Percentiles rank a stretch among this genome's conserved stretches.
These are phyloP conservation scores for Aphelocoma coerulescens DNA, from an alignment of 2,113 vertebrate genomes.

Conservation along the genomic window DNA sequence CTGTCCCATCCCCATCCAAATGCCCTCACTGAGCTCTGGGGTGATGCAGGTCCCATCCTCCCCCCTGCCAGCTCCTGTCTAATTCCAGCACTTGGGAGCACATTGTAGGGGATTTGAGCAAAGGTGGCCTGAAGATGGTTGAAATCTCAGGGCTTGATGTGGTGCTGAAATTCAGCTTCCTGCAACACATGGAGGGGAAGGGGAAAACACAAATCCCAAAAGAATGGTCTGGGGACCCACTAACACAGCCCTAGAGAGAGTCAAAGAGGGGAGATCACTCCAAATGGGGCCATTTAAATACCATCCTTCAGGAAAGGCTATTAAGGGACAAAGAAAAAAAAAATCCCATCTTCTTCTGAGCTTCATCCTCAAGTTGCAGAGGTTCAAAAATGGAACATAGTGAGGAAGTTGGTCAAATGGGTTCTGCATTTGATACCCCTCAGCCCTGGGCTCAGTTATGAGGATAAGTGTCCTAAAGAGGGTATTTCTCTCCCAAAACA, in stretches of 20 bases:
- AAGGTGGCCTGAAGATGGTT: not conserved
- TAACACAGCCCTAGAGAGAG: not conserved
- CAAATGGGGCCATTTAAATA: not conserved
- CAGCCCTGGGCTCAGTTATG: not conserved
- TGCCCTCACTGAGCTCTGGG: not conserved
- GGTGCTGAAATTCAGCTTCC: not conserved
- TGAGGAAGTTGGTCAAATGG: not conserved
- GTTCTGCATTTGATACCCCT: not conserved
- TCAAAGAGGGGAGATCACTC: not conserved
- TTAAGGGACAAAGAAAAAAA: no score
- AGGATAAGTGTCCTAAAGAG: not conserved
- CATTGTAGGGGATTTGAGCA: not conserved
- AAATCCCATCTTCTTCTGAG: not conserved
- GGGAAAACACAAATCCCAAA: not conserved
- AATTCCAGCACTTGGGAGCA: not conserved
- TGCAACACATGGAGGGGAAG: not conserved
- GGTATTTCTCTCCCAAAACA: not conserved
- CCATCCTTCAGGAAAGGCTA: not conserved
- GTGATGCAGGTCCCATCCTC: not conserved
- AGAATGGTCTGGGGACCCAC: not conserved
- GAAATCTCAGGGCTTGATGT: not conserved
- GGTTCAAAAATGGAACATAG: rapidly evolving
- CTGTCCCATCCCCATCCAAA: not conserved
- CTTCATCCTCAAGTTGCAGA: not conserved
- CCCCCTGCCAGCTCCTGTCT: not conserved